These are phyloP conservation scores for Sebastes schlegelii DNA, from an alignment of 2,113 vertebrate species.

Conservation along the genomic window DNA sequence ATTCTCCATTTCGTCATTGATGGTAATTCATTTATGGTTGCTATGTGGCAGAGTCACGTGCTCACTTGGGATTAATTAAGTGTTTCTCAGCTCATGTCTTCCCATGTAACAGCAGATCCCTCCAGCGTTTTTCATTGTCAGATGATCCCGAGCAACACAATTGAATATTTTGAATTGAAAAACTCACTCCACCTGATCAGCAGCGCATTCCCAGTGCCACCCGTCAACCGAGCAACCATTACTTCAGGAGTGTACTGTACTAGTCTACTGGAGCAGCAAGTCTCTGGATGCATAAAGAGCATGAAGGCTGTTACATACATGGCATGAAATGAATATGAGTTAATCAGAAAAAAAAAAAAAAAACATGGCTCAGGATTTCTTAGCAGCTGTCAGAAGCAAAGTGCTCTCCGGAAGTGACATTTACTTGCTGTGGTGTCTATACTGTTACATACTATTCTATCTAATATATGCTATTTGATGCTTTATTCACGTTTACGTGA, in stretches of 20 bases:
- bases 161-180: neutral
- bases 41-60: neutral
- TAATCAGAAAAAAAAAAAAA: no score
- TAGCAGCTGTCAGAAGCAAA: no score
- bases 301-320: neutral
- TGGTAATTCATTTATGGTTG: slow-evolving; percentile 1
- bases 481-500: no score
- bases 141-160: neutral
- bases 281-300: neutral
- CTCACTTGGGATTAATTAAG: slow-evolving; percentile 40
- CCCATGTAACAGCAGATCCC: neutral
- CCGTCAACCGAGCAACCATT: neutral
- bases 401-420: no score
- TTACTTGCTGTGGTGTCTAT: no score
- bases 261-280: neutral
- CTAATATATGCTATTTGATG: no score
- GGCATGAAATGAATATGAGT: no score
- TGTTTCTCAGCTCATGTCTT: slow-evolving; percentile 11
- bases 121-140: neutral
- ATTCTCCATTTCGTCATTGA: slow-evolving; percentile 1
- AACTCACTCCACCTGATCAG: neutral
- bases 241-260: neutral
- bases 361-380: no score
- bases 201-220: neutral
- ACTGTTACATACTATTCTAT: no score